Conservation (phyloP, 2,113 vertebrate genomes). For the Pristiophorus japonicus region DNA sequence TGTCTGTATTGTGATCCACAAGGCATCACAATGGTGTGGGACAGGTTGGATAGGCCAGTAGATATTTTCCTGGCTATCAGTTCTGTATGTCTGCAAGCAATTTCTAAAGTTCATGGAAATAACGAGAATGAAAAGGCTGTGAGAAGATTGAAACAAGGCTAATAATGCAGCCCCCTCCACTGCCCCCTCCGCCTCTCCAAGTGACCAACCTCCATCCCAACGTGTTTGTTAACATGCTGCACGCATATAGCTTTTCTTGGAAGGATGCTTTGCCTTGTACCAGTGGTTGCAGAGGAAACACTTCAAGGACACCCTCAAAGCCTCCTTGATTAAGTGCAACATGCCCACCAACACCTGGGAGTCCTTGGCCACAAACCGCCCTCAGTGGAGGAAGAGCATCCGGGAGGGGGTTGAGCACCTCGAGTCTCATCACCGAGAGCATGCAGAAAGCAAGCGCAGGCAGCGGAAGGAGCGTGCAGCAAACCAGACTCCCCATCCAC, state of each 20-base stretch:
- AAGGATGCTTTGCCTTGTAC: neutral
- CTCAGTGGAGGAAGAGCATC: too few species aligned
- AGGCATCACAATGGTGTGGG: too few species aligned
- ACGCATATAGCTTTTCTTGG: neutral
- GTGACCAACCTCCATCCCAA: neutral
- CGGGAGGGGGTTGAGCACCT: too few species aligned
- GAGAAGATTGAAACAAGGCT: neutral
- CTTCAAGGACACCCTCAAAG: too few species aligned
- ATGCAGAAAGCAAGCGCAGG: too few species aligned
- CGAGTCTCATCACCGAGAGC: too few species aligned
- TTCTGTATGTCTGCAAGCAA: neutral
- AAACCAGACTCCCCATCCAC: too few species aligned
- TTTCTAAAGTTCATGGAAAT: neutral
- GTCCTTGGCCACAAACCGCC: too few species aligned
- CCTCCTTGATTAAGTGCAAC: too few species aligned
- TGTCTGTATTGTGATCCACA: neutral
- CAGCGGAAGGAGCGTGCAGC: too few species aligned
- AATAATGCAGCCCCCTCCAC: neutral
- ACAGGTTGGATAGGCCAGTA: neutral
- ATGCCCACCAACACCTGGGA: too few species aligned
- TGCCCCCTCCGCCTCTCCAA: neutral
- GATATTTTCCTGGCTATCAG: neutral
- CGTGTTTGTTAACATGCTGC: neutral
- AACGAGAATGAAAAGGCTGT: neutral
- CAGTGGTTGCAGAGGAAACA: too few species aligned